Evolutionary conservation across 2,113 vertebrate genomes (phyloP).

Genomic region (Colistium nudipinnis): DNA sequence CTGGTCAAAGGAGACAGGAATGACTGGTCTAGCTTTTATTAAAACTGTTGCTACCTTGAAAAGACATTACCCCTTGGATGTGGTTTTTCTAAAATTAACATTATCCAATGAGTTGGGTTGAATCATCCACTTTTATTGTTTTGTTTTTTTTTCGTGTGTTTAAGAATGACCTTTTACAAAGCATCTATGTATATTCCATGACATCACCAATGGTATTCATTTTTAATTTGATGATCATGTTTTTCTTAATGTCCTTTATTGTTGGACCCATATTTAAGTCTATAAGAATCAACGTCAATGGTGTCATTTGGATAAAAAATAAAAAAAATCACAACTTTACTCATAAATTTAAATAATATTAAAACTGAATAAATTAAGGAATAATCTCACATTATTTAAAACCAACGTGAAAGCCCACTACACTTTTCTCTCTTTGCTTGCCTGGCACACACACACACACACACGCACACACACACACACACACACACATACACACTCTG

Average conservation of each 20-base stretch:
- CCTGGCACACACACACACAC: background rate
- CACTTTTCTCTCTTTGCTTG: background rate
- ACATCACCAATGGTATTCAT: background rate
- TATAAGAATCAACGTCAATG: background rate
- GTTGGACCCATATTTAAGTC: background rate
- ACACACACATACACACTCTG: constrained; percentile 55
- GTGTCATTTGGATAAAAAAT: background rate
- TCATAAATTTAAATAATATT: background rate
- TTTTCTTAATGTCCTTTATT: background rate
- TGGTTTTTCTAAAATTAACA: background rate
- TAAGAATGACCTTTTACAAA: no score
- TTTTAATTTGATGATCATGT: background rate
- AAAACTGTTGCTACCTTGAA: background rate
- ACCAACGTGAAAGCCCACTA: no score
- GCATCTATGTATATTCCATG: no score
- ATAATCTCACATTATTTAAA: no score
- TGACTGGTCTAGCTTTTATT: background rate
- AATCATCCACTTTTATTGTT: background rate
- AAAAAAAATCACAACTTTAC: background rate
- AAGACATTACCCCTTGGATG: background rate
- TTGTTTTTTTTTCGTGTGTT: no score
- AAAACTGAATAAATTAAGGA: no score
- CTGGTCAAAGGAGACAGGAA: background rate
- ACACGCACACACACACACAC: background rate
- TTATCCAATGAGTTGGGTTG: background rate